phyloP scores from a whole-genome alignment of 2,888 invertebrate species.

The Ichneumon xanthorius region DNA sequence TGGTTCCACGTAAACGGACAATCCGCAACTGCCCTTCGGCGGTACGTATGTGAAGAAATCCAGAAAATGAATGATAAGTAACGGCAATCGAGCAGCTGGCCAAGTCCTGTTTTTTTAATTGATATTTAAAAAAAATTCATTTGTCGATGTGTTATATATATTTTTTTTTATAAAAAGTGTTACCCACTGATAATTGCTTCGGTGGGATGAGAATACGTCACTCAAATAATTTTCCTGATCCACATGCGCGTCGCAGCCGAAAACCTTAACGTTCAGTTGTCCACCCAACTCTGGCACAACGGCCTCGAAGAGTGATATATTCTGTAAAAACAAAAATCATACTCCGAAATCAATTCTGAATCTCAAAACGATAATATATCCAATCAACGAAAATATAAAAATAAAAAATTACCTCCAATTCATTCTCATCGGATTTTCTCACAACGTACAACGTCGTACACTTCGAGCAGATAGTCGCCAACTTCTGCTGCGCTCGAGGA shows the following conservation, averaged over 20 bases:
- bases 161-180: conserved; percentile 20
- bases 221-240: conserved; percentile 75
- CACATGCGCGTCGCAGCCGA: conserved; percentile 79
- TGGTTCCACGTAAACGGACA: conserved; percentile 79
- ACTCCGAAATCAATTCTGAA: not conserved
- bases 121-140: not conserved
- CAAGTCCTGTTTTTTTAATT: conserved; percentile 74
- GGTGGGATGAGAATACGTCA: conserved; percentile 80
- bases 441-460: conserved; percentile 77
- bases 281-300: conserved; percentile 80
- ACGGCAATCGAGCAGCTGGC: conserved; percentile 77
- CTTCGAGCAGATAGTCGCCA: conserved; percentile 74
- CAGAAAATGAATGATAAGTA: conserved; percentile 79
- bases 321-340: conserved; percentile 67
- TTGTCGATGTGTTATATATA: not conserved
- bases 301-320: conserved; percentile 73
- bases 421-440: conserved; percentile 72
- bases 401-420: conserved; percentile 72
- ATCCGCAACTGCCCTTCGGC: conserved; percentile 81
- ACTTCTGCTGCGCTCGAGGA: conserved; percentile 70
- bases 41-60: conserved; percentile 82
- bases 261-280: conserved; percentile 76
- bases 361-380: not conserved
- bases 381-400: not conserved
- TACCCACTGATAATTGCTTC: conserved; percentile 80